Base-by-base conservation (phyloP, 2,797 vertebrate species). In the Chelon labrosus region DNA sequence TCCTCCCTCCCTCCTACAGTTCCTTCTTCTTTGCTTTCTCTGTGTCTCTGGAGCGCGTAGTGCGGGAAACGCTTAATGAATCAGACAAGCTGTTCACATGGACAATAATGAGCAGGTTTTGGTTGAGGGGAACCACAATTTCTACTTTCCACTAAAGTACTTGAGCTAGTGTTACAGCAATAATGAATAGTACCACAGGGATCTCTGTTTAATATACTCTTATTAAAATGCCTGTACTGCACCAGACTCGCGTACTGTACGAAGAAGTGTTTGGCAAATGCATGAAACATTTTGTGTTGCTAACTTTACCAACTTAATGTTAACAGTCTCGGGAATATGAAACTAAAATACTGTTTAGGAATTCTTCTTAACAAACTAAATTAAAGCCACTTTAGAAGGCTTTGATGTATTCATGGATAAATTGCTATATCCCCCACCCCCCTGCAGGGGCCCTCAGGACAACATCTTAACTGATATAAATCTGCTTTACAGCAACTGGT, bases 21-120 rank as follows among this genome's bases (percentile, higher is more conserved):
- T 83, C 72, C 69, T 66, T 70, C 69, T 66, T 70, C 84, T 87
- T 69, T 77, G 76, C 83, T 84, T 82, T 80, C 57, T 81, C 55
- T 67, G 66, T 80, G 86, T 85, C 90, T 91, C 86, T 49, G 75
- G 85, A 92, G 91, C 85, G 73, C 84, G 88, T 47, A 75, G 76
- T 76, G 80, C 65, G 53, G 90, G 65, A 84, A 87, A 89, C 52
- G 79, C 81, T 88, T 94, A 93, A 92, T 94, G 92, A 94, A 94
- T 91, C 87, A 91, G 89, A 92, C 88, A 86, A 91, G 90, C 87
- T 89, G 90, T 90, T 91, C 90, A 89, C 91, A 90, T 81, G 87
- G 83, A 92, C 89, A 89, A 87, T 94, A 93, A 95, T 93, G 91
- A 94, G 90, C 85, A 82, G 87, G 91, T 92, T 94, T 91, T 89